Conservation (phyloP, 1,140 invertebrate genomes). For the Micrasema longulum region DNA sequence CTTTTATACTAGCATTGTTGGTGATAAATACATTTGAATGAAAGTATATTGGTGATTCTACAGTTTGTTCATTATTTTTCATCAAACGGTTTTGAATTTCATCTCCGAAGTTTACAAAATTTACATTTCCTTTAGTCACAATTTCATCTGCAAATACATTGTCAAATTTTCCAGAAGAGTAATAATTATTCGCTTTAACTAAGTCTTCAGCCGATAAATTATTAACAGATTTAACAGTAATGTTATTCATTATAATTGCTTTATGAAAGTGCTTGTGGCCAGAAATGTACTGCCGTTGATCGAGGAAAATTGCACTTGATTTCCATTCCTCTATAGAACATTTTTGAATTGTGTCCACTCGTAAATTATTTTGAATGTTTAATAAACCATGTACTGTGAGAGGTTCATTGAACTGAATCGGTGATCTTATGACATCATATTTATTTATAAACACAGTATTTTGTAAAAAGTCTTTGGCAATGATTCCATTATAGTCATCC, state of each 20-base stretch:
- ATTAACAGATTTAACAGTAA: constrained; percentile 39
- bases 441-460: constrained; percentile 40
- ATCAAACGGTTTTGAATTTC: constrained; percentile 43
- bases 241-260: constrained; percentile 41
- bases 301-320: constrained; percentile 38
- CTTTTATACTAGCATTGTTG: constrained; percentile 33
- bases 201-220: constrained; percentile 17
- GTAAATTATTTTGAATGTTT: constrained; percentile 35
- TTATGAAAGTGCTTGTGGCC: constrained; percentile 43
- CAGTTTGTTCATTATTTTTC: constrained; percentile 37
- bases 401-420: constrained; percentile 39
- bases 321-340: constrained; percentile 48
- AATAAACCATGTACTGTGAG: constrained; percentile 35
- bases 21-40: constrained; percentile 45
- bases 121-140: constrained; percentile 29
- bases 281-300: constrained; percentile 37
- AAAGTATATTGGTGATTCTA: constrained; percentile 44
- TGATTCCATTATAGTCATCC: constrained; percentile 36
- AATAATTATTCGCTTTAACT: constrained; percentile 17
- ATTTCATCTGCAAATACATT: constrained; percentile 21
- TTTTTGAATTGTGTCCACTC: constrained; percentile 31
- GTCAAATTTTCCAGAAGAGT: constrained; percentile 27
- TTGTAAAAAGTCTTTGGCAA: constrained; percentile 34
- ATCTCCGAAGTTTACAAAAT: constrained; percentile 36
- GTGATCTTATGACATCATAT: constrained; percentile 32